These are phyloP conservation scores for Lasioglossum vierecki DNA, from an alignment of 2,888 invertebrate genomes.

Conservation along the genomic window DNA sequence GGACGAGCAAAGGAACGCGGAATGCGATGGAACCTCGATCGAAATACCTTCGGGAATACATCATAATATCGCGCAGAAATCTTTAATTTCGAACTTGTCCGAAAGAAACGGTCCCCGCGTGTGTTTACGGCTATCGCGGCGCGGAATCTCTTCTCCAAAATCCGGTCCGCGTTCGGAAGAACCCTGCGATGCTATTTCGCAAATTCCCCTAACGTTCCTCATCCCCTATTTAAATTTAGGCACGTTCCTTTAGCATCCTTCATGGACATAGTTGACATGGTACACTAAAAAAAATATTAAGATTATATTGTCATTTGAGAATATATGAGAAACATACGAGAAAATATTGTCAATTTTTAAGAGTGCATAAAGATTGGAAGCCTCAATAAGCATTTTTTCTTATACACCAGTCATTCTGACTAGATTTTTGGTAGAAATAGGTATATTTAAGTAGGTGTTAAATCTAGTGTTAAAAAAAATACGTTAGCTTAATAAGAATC, in stretches of 20 bases:
- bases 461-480: too few relatives aligned
- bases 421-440: too few relatives aligned
- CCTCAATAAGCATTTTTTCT: too few relatives aligned
- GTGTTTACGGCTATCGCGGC: constrained; percentile 17
- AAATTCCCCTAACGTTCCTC: constrained; percentile 28
- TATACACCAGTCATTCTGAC: too few relatives aligned
- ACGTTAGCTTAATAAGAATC: too few relatives aligned
- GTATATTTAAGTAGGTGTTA: too few relatives aligned
- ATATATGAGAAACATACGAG: too few relatives aligned
- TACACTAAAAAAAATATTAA: too few relatives aligned
- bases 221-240: background rate
- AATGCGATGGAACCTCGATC: background rate
- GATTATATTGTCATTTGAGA: too few relatives aligned
- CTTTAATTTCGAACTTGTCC: constrained; percentile 50
- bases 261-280: background rate
- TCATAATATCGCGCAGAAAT: constrained; percentile 51
- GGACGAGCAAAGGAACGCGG: background rate
- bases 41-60: constrained; percentile 13
- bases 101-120: constrained; percentile 24
- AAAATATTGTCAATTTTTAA: too few relatives aligned
- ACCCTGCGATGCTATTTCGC: constrained; percentile 30
- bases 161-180: background rate
- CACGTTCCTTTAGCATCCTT: background rate
- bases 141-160: constrained; percentile 29
- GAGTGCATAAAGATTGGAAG: too few relatives aligned